Percentiles rank a stretch among this genome's conserved stretches.
Conservation (phyloP, 2,113 vertebrate species). For the Ceyx margarethae region DNA sequence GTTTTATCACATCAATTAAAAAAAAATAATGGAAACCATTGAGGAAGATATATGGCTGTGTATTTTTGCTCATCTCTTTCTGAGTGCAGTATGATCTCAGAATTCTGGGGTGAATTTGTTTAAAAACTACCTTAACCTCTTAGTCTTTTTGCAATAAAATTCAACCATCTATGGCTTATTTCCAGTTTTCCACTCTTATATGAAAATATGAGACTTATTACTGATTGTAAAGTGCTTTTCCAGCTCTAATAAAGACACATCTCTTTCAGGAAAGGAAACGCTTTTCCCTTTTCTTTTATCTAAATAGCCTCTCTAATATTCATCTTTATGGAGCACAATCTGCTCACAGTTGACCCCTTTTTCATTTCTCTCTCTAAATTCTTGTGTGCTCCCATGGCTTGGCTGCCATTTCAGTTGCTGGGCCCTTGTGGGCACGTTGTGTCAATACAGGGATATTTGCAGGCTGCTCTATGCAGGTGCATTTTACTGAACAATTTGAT, state of each 20-base stretch:
- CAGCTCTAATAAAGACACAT: not conserved
- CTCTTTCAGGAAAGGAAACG: not conserved
- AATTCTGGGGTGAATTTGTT: not conserved
- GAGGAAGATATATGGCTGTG: fast-evolving
- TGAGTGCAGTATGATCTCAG: not conserved
- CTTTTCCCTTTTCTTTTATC: not conserved
- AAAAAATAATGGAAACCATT: not conserved
- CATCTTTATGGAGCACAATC: not conserved
- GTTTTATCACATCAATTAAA: not conserved
- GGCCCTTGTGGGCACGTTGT: slow-evolving; percentile 8
- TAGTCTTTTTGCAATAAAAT: not conserved
- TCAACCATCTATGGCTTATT: not conserved
- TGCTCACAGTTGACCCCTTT: not conserved
- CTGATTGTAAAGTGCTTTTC: not conserved
- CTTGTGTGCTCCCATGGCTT: not conserved
- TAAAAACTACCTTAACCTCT: not conserved
- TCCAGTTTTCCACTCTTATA: not conserved
- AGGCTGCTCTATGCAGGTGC: not conserved
- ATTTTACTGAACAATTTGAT: slow-evolving; percentile 22
- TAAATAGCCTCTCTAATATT: not conserved
- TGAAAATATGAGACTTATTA: not conserved
- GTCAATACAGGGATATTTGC: slow-evolving; percentile 46
- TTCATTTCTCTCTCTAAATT: not conserved
- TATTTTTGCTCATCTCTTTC: not conserved
- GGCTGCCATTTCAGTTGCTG: slow-evolving; percentile 23